Conservation (phyloP, 2,113 vertebrate genomes). For the Sinocyclocheilus maitianheensis region DNA sequence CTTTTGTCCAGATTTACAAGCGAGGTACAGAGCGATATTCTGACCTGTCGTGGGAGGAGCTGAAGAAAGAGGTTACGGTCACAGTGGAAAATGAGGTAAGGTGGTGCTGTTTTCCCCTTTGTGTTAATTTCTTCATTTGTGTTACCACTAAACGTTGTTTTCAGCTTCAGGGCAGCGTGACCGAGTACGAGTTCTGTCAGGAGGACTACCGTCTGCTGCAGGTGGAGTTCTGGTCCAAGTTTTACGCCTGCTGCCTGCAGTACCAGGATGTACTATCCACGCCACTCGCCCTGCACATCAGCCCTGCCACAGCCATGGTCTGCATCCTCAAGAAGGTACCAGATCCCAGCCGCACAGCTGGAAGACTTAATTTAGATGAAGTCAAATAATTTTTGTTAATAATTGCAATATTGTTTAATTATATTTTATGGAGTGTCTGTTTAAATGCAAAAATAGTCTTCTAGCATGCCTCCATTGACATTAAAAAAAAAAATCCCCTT, state of each 20-base stretch:
- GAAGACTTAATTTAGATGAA: neutral
- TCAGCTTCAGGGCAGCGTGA: conserved; percentile 89
- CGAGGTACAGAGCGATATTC: conserved; percentile 77
- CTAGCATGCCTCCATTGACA: too few species aligned
- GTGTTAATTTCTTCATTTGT: neutral
- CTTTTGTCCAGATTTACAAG: conserved; percentile 82
- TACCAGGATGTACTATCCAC: conserved; percentile 89
- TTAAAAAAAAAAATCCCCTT: too few species aligned
- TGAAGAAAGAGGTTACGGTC: conserved; percentile 91
- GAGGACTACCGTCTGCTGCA: conserved; percentile 93
- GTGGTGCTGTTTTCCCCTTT: neutral
- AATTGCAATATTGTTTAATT: too few species aligned
- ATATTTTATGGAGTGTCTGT: too few species aligned
- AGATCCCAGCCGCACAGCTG: neutral
- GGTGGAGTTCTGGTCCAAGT: conserved; percentile 94
- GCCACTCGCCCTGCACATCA: conserved; percentile 85
- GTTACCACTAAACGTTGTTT: neutral
- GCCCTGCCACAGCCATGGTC: conserved; percentile 81
- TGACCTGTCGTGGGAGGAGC: conserved; percentile 84
- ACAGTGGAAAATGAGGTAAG: conserved; percentile 90
- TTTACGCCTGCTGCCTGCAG: conserved; percentile 93
- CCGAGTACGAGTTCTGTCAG: conserved; percentile 89
- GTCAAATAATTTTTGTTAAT: too few species aligned
- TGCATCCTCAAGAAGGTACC: conserved; percentile 90
- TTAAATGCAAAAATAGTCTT: too few species aligned